Conservation (phyloP, 1,140 invertebrate genomes). For the Atta colombica region DNA sequence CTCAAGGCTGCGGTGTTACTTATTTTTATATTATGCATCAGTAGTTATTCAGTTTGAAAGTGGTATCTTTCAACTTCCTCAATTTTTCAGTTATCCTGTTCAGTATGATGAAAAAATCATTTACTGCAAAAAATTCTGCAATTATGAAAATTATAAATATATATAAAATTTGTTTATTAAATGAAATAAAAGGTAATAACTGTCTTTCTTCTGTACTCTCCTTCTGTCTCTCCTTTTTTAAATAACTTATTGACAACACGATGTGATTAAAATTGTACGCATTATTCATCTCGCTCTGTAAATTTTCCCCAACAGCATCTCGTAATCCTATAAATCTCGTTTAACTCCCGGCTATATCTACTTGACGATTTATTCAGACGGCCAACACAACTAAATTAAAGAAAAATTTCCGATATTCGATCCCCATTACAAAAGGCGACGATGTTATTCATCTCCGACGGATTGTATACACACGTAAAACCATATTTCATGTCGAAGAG, state of each 20-base stretch:
- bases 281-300: slow-evolving; percentile 41
- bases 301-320: slow-evolving; percentile 46
- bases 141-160: neutral
- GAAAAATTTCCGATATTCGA: slow-evolving; percentile 51
- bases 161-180: neutral
- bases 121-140: neutral
- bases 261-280: slow-evolving; percentile 36
- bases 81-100: neutral
- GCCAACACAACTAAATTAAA: slow-evolving; percentile 51
- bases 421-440: slow-evolving; percentile 45
- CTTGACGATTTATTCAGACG: slow-evolving; percentile 56
- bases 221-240: neutral
- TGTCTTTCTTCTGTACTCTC: neutral
- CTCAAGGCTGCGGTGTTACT: neutral
- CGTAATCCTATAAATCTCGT: slow-evolving; percentile 58
- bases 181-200: neutral
- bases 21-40: slow-evolving; percentile 3
- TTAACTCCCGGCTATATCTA: slow-evolving; percentile 31
- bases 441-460: slow-evolving; percentile 45
- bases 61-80: neutral
- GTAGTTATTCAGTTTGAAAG: neutral
- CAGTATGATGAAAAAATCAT: no score
- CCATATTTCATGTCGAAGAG: neutral
- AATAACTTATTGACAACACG: neutral
- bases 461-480: neutral